A percentile compares a stretch with the other conserved stretches of the same genome.
Evolutionary conservation across 2,888 invertebrate species (phyloP).

Genomic region (Tethea ocularis): DNA sequence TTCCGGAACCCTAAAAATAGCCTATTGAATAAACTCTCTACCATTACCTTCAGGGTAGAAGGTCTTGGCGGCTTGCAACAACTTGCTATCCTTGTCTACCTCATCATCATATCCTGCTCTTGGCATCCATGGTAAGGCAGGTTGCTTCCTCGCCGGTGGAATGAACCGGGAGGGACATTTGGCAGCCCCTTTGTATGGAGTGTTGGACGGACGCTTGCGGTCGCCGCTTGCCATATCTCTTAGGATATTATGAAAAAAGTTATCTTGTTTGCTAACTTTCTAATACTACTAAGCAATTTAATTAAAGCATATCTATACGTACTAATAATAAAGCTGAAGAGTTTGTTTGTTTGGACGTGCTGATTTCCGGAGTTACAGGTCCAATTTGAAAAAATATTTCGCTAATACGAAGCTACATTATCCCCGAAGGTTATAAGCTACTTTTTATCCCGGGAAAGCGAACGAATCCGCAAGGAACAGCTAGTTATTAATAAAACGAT

Average conservation of each 20-base stretch:
- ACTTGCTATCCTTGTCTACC: slow-evolving; percentile 58
- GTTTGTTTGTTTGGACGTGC: too few relatives aligned
- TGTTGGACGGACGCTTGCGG: slow-evolving; percentile 45
- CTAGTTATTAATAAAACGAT: not conserved
- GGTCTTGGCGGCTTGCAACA: slow-evolving; percentile 63
- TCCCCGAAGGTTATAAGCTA: too few relatives aligned
- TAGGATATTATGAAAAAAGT: not conserved
- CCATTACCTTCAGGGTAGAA: slow-evolving; percentile 77
- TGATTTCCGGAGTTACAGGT: too few relatives aligned
- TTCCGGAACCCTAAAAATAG: not conserved
- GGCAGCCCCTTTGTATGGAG: slow-evolving; percentile 32
- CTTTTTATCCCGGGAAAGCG: too few relatives aligned
- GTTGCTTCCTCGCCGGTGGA: slow-evolving; percentile 42
- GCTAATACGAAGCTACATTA: too few relatives aligned
- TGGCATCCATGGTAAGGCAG: slow-evolving; percentile 54
- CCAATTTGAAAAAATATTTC: too few relatives aligned
- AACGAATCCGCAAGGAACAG: too few relatives aligned
- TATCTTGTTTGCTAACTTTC: not conserved
- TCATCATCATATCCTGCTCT: slow-evolving; percentile 73
- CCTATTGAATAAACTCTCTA: slow-evolving; percentile 13
- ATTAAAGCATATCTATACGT: too few relatives aligned
- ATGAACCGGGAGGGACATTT: slow-evolving; percentile 63
- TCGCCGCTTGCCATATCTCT: slow-evolving; percentile 60
- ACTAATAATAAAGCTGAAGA: too few relatives aligned
- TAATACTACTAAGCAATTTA: not conserved